Evolutionary conservation across 2,888 invertebrate species (phyloP).

Genomic region (Strigamia maritima): DNA sequence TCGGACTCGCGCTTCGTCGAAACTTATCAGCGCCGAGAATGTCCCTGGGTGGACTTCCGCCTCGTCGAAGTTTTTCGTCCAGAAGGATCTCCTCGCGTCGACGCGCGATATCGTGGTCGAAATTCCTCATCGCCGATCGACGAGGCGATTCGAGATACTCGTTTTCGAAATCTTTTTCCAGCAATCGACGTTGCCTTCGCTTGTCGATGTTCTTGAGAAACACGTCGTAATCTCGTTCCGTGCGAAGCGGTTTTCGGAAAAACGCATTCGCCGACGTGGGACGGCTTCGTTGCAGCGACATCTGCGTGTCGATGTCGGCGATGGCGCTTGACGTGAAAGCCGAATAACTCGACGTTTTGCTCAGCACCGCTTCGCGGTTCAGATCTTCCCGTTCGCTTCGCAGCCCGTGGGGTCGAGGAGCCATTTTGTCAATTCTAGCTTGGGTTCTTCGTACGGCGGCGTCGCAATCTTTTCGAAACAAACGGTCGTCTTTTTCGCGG

Average conservation of each 20-base stretch:
- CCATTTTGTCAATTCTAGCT: constrained; percentile 24
- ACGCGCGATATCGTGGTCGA: neutral
- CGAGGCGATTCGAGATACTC: neutral
- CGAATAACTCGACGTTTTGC: constrained; percentile 36
- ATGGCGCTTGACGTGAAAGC: constrained; percentile 35
- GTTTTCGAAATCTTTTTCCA: neutral
- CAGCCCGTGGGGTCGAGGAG: neutral
- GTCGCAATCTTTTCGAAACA: neutral
- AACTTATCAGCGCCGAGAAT: no score
- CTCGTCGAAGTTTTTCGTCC: neutral
- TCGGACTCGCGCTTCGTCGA: no score
- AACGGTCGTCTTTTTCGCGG: constrained; percentile 31
- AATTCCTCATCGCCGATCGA: neutral
- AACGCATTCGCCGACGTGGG: neutral
- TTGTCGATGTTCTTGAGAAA: neutral
- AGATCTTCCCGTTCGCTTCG: neutral
- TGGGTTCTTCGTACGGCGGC: neutral
- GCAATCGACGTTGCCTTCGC: neutral
- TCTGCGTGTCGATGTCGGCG: constrained; percentile 37
- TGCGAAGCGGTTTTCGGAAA: neutral
- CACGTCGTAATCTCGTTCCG: neutral
- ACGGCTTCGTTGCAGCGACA: neutral
- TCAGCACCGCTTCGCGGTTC: neutral
- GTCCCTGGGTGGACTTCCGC: neutral
- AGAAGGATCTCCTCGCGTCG: neutral